A percentile compares a stretch with the other conserved stretches of the same genome.
Conservation (phyloP, 2,113 vertebrate species). For the Mustela nigripes region DNA sequence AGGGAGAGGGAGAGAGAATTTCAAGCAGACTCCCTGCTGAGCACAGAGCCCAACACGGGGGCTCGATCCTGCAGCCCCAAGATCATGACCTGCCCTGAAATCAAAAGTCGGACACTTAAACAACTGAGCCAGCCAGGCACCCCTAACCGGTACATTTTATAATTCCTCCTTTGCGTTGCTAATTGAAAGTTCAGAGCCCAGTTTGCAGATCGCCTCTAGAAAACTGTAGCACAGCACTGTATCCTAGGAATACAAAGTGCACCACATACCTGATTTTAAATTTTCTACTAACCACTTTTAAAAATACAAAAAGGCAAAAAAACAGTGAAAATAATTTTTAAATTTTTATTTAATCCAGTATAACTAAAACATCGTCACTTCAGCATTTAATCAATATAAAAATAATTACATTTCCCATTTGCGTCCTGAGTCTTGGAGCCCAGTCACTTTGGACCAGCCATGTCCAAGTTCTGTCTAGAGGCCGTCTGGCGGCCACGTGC, state of each 20-base stretch:
- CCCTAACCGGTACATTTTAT: not conserved
- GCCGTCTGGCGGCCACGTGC: not conserved
- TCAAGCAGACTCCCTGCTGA: not conserved
- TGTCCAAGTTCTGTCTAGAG: accelerated
- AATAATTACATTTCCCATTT: not conserved
- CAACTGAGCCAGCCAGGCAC: not conserved
- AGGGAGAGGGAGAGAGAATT: not conserved
- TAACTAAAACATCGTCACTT: not conserved
- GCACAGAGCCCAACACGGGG: not conserved
- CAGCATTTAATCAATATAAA: not conserved
- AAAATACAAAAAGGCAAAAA: not conserved
- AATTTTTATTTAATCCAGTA: not conserved
- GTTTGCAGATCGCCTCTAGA: not conserved
- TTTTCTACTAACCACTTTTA: not conserved
- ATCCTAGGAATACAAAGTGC: not conserved
- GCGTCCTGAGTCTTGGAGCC: not conserved
- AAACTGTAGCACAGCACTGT: not conserved
- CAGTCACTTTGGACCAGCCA: not conserved
- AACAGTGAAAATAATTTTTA: not conserved
- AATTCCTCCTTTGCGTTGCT: not conserved
- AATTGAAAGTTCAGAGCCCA: not conserved
- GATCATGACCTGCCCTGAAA: not conserved
- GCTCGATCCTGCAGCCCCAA: not conserved
- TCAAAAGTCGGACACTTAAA: not conserved
- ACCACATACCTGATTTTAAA: not conserved